Conservation (phyloP, 2,113 vertebrate species). For the Eclectus roratus region DNA sequence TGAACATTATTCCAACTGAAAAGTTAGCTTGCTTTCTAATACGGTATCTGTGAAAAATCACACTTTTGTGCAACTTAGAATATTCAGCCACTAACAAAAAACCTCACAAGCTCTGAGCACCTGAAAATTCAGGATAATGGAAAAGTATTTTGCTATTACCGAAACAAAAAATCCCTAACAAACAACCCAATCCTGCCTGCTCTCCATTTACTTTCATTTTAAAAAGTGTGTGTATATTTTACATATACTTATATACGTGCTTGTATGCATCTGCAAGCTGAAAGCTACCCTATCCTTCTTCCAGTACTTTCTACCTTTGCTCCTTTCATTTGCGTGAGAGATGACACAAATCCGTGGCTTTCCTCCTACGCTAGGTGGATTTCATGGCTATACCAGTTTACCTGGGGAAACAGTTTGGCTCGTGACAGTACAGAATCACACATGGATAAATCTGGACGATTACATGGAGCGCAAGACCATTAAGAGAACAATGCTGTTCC, state of each 20-base stretch:
- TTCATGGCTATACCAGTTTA: too few relatives aligned
- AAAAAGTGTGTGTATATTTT: rapidly evolving
- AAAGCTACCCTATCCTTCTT: background rate
- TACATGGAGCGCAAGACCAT: background rate
- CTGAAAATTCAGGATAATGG: background rate
- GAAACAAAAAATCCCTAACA: background rate
- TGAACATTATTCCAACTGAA: background rate
- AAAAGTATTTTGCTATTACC: background rate
- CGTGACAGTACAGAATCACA: background rate
- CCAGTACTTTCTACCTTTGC: background rate
- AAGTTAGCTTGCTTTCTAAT: background rate
- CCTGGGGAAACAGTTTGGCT: background rate
- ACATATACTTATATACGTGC: background rate
- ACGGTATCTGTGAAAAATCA: background rate
- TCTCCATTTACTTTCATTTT: background rate
- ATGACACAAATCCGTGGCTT: background rate
- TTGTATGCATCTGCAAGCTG: background rate
- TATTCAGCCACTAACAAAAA: background rate
- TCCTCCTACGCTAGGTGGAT: background rate
- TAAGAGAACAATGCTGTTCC: background rate
- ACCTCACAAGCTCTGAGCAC: background rate
- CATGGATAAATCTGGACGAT: background rate
- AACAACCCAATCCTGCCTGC: background rate
- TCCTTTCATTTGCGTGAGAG: background rate
- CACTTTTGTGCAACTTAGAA: background rate